A percentile compares a stretch with the other conserved stretches of the same genome.
These are phyloP conservation scores for Cataglyphis rosenhaueri DNA, from an alignment of 2,888 invertebrate species.

Conservation along the genomic window DNA sequence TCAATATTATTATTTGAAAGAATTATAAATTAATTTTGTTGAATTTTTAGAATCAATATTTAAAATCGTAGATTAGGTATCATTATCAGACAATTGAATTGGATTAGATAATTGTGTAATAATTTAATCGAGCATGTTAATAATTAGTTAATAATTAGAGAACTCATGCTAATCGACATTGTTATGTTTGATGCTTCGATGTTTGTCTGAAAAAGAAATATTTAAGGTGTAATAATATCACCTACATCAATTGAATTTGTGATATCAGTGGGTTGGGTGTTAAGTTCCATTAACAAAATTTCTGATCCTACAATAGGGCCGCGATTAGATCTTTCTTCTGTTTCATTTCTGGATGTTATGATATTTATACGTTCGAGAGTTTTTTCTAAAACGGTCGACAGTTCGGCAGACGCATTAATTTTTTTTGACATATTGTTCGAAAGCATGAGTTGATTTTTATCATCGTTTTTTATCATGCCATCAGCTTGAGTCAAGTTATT, in stretches of 20 bases:
- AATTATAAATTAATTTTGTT: not conserved
- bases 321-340: slow-evolving; percentile 5
- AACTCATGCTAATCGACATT: slow-evolving; percentile 35
- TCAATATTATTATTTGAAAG: not conserved
- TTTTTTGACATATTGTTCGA: slow-evolving; percentile 12
- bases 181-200: slow-evolving; percentile 42
- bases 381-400: slow-evolving; percentile 35
- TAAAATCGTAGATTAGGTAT: not conserved
- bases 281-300: slow-evolving; percentile 26
- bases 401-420: slow-evolving; percentile 43
- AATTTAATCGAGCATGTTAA: slow-evolving; percentile 56
- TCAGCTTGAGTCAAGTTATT: slow-evolving; percentile 32
- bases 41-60: not conserved
- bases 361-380: slow-evolving; percentile 42
- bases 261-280: not conserved
- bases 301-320: slow-evolving; percentile 16
- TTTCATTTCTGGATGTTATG: slow-evolving; percentile 14
- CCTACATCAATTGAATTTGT: slow-evolving; percentile 15
- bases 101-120: slow-evolving; percentile 29
- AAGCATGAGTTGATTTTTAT: slow-evolving; percentile 19
- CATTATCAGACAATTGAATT: not conserved
- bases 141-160: slow-evolving; percentile 55
- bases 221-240: slow-evolving; percentile 7
- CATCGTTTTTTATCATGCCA: slow-evolving; percentile 24
- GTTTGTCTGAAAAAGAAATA: slow-evolving; percentile 10